Evolutionary conservation across 2,797 vertebrate genomes (phyloP).

Genomic region (Rhinogobio ventralis): DNA sequence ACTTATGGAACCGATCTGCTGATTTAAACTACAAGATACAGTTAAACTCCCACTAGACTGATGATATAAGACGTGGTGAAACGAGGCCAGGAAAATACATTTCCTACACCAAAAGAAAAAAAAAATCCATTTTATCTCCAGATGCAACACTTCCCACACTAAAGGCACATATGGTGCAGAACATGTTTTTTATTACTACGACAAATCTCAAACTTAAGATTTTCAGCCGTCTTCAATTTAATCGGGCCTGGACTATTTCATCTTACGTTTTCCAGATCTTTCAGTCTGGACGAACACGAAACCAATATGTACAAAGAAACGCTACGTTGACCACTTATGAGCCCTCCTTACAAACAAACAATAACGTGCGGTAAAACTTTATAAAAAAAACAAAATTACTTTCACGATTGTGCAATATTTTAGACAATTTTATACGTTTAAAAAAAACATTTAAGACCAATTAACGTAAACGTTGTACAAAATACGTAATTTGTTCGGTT

Average conservation of each 20-base stretch:
- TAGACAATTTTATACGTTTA: too few relatives aligned
- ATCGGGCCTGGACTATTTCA: not conserved
- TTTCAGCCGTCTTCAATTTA: constrained; percentile 38
- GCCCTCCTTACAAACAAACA: not conserved
- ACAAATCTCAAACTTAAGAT: constrained; percentile 19
- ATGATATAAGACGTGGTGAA: constrained; percentile 53
- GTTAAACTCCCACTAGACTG: constrained; percentile 30
- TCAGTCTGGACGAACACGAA: not conserved
- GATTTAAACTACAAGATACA: constrained; percentile 3
- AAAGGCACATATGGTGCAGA: constrained; percentile 16
- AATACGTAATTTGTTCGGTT: not conserved
- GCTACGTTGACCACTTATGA: constrained; percentile 16
- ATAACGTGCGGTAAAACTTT: not conserved
- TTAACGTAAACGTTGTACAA: not conserved
- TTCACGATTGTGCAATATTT: not conserved
- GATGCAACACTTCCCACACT: constrained; percentile 54
- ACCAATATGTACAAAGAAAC: not conserved
- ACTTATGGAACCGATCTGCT: not conserved
- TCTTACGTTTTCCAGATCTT: constrained; percentile 10
- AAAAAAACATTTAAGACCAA: not conserved
- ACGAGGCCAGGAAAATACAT: constrained; percentile 39
- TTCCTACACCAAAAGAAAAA: constrained; percentile 47
- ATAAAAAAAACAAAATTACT: too few relatives aligned
- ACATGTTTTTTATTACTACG: constrained; percentile 42
- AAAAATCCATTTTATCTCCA: constrained; percentile 42